Evolutionary conservation across 2,888 invertebrate species (phyloP), one percentile per base, ranked within the genome.

Genomic region (Netelia fuscicornis): DNA sequence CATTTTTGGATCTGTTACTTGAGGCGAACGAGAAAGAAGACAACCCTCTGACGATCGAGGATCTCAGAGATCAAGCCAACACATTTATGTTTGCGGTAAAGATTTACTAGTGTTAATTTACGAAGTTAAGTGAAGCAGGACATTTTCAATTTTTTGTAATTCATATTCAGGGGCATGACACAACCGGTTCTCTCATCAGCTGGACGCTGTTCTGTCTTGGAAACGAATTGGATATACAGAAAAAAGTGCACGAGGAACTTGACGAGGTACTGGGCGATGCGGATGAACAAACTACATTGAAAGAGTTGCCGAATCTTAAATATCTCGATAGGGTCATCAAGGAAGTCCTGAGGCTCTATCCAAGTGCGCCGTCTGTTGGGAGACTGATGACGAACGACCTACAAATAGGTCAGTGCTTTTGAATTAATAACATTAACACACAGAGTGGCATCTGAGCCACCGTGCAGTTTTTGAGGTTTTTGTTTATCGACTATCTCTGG

Each of bases 71-170:
- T 91, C 96, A 97, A 94, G 96, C 97, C 0, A 96, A 97, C 87
- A 97, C 97, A 0, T 96, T 97, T 88, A 96, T 97, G 96, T 97
- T 97, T 92, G 96, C 95, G 92, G 96, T 96, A 91, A 93, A 23
- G 30, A 62, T n/a, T 48, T 48, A n/a, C n/a, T n/a, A n/a, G n/a
- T n/a, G n/a, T n/a, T n/a, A n/a, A n/a, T n/a, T n/a, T n/a, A n/a
- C n/a, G 10, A 70, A 65, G 62, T 48, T 2, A 2, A 2, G 13
- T 48, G 11, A 48, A 10, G 48, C 48, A 48, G 13, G 1, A 13
- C 10, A 48, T 9, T 13, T 60, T 52, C 42, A 30, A 71, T 54
- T 74, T 54, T 30, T 17, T 52, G 25, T 44, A n/a, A 81, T 80
- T 72, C n/a, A 64, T 42, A 42, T 90, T 23, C 84, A 95, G 92